Percentiles rank a stretch among this genome's conserved stretches.
Conservation (phyloP, 2,113 vertebrate genomes). For the Pterocles orientalis region DNA sequence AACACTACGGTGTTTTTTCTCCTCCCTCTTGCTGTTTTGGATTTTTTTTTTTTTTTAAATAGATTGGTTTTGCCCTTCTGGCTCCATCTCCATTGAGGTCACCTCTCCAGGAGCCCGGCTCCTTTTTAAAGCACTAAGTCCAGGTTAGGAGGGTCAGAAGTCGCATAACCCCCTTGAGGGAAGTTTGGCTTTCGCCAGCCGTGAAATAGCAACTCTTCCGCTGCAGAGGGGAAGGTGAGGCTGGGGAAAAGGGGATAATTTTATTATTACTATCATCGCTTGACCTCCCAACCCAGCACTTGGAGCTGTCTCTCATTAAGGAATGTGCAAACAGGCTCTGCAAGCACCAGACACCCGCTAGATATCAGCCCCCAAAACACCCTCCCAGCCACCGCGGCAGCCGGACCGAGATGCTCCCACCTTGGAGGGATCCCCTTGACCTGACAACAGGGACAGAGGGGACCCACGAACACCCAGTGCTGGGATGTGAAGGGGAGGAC, state of each 20-base stretch:
- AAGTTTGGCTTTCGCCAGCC: slow-evolving; percentile 80
- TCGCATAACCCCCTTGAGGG: slow-evolving; percentile 83
- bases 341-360: not conserved
- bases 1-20: not conserved
- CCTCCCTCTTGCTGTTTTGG: not conserved
- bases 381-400: rapidly evolving
- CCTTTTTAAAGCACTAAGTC: slow-evolving; percentile 86
- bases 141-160: slow-evolving; percentile 88
- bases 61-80: slow-evolving; percentile 37
- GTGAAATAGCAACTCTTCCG: slow-evolving; percentile 79
- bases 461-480: not conserved
- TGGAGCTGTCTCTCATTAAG: not conserved
- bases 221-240: slow-evolving; percentile 34
- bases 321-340: not conserved
- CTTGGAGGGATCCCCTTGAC: rapidly evolving
- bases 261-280: slow-evolving; percentile 16
- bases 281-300: slow-evolving; percentile 1
- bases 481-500: not conserved
- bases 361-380: not conserved
- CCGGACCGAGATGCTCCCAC: not conserved
- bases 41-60: not conserved
- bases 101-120: slow-evolving; percentile 73
- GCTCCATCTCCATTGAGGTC: slow-evolving; percentile 68
- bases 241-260: not conserved
- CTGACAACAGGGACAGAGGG: rapidly evolving